phyloP scores from a whole-genome alignment of 2,797 vertebrate species.

The Enteromius thamalakanensis region DNA sequence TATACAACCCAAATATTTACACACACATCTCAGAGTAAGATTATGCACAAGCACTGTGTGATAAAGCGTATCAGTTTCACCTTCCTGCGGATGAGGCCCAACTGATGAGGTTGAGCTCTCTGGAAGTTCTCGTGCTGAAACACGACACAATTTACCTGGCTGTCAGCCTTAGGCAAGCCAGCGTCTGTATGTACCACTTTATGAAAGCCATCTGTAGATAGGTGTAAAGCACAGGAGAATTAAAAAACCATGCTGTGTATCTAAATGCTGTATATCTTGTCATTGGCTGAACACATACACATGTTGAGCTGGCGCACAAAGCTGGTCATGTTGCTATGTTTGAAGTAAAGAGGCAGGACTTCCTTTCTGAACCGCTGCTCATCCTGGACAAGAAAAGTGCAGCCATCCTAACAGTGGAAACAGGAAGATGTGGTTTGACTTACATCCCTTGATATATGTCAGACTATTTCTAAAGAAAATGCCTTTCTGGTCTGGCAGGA shows the following conservation, averaged over 20 bases:
- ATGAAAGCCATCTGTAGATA: slow-evolving; percentile 59
- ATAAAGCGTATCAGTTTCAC: slow-evolving; percentile 31
- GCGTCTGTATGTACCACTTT: slow-evolving; percentile 56
- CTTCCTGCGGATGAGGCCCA: slow-evolving; percentile 61
- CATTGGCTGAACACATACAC: slow-evolving; percentile 47
- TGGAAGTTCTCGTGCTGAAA: slow-evolving; percentile 58
- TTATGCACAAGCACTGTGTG: neutral
- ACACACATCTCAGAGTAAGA: neutral
- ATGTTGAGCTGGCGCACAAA: slow-evolving; percentile 64
- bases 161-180: slow-evolving; percentile 38
- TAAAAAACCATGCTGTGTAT: neutral
- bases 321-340: slow-evolving; percentile 64
- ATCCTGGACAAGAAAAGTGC: slow-evolving; percentile 57
- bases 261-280: neutral
- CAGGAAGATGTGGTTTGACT: slow-evolving; percentile 2
- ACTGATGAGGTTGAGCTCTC: slow-evolving; percentile 51
- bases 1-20: neutral
- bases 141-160: slow-evolving; percentile 29
- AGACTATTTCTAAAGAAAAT: slow-evolving; percentile 8
- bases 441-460: neutral
- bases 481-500: neutral
- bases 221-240: neutral
- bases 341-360: slow-evolving; percentile 61
- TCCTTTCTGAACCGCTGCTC: slow-evolving; percentile 58
- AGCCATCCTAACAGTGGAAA: slow-evolving; percentile 55